phyloP scores from a whole-genome alignment of 2,888 invertebrate genomes.

The Chloroclystis v-ata region DNA sequence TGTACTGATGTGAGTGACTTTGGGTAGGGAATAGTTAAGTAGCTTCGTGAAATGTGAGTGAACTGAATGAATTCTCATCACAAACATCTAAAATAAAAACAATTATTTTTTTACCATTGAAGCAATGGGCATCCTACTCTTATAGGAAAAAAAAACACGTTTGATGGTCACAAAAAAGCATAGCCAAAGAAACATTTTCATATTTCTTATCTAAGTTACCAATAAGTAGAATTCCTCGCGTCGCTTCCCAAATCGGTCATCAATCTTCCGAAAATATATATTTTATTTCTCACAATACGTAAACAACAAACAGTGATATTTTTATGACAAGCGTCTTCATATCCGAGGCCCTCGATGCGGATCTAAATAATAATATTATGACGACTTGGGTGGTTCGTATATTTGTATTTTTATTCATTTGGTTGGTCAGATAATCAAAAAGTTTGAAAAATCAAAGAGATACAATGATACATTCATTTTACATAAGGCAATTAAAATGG shows the following conservation, averaged over 20 bases:
- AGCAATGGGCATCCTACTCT: no score
- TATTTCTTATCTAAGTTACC: neutral
- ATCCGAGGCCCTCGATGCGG: neutral
- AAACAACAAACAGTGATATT: constrained; percentile 30
- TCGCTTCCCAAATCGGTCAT: constrained; percentile 9
- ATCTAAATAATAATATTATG: constrained; percentile 3
- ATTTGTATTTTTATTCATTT: neutral
- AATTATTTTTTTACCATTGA: no score
- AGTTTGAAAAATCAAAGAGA: no score
- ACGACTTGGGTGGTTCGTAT: neutral
- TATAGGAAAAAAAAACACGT: no score
- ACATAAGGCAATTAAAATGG: no score
- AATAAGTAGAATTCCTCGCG: neutral
- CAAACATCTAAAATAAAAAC: no score
- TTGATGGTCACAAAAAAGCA: no score
- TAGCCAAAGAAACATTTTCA: neutral
- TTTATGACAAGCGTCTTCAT: constrained; percentile 17
- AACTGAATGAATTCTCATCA: no score
- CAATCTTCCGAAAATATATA: constrained; percentile 24
- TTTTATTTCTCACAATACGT: constrained; percentile 20
- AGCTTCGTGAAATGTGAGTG: neutral
- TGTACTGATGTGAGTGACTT: constrained; percentile 29
- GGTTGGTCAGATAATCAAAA: no score
- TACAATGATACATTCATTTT: no score
- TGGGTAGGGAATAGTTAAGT: constrained; percentile 21